Evolutionary conservation across 2,888 invertebrate species (phyloP), one percentile per base, ranked within the genome.

Genomic region (Tanaodytes sp.): DNA sequence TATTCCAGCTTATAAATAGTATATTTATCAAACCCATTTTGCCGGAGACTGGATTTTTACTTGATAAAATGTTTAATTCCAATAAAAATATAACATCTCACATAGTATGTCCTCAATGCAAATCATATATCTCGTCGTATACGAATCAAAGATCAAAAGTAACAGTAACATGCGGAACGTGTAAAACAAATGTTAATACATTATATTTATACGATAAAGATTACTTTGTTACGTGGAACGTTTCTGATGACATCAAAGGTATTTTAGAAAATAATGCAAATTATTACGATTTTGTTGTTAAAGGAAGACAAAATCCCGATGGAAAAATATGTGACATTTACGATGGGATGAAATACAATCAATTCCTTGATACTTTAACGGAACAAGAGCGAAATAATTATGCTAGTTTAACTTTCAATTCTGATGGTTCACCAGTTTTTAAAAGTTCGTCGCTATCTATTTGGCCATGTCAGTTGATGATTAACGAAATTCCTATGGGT

Each of bases 211-310:
- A 11, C n/a, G n/a, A 11, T 33, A 6, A 4, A 33, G 12, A 33
- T 8, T 33, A n/a, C n/a, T 33, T 33, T 33, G 33, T 11, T 6
- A 11, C n/a, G 5, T 33, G 33, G 33, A n/a, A 33, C n/a, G n/a
- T 33, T 3, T 33, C 33, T 3, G 11, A 33, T 8, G n/a, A 33
- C n/a, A 33, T 33, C 3, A 33, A 33, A 11, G 2, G n/a, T 8
- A n/a, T 33, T 11, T 11, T 33, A 4, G 33, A 33, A n/a, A n/a
- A 33, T n/a, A 33, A 33, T 11, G 2, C 8, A 8, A 11, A 6
- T 33, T 33, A 33, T n/a, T 33, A 33, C n/a, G n/a, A 33, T 33
- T 33, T 27, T 9, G 27, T 27, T 27, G 27, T 27, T 27, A 27
- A 9, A 27, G 9, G 9, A 6, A 27, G 27, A 27, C 27, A 9